A percentile compares a stretch with the other conserved stretches of the same genome.
phyloP scores from a whole-genome alignment of 2,113 vertebrate species.

The Cyprinus carpio region DNA sequence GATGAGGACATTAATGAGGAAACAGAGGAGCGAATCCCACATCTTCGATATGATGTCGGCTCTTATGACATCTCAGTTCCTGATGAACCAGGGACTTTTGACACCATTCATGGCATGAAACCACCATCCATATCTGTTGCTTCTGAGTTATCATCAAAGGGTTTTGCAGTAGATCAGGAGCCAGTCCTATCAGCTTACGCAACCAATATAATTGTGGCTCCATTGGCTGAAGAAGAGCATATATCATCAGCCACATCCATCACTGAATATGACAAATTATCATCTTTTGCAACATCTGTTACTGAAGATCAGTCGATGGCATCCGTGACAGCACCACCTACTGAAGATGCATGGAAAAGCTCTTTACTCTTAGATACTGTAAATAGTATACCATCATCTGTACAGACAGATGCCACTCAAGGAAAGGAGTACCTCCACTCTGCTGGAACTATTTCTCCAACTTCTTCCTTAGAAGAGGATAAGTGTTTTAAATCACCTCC shows the following conservation, averaged over 20 bases:
- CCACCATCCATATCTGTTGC: conserved; percentile 65
- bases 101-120: conserved; percentile 81
- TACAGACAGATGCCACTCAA: conserved; percentile 85
- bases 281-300: conserved; percentile 93
- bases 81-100: conserved; percentile 82
- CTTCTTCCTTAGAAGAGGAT: conserved; percentile 95
- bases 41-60: conserved; percentile 82
- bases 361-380: conserved; percentile 87
- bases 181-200: conserved; percentile 83
- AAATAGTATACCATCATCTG: conserved; percentile 85
- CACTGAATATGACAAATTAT: conserved; percentile 95
- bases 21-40: conserved; percentile 86
- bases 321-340: conserved; percentile 91
- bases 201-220: conserved; percentile 86
- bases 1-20: conserved; percentile 97
- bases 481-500: conserved; percentile 96
- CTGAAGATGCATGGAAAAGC: conserved; percentile 88
- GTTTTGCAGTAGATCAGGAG: conserved; percentile 75
- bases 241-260: conserved; percentile 96
- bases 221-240: conserved; percentile 95
- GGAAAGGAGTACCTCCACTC: conserved; percentile 94
- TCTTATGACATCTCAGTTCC: conserved; percentile 86
- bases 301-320: conserved; percentile 94
- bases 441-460: conserved; percentile 94
- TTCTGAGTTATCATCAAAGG: conserved; percentile 75